Evolutionary conservation across 2,797 vertebrate genomes (phyloP).

Genomic region (Pangasius macronema): DNA sequence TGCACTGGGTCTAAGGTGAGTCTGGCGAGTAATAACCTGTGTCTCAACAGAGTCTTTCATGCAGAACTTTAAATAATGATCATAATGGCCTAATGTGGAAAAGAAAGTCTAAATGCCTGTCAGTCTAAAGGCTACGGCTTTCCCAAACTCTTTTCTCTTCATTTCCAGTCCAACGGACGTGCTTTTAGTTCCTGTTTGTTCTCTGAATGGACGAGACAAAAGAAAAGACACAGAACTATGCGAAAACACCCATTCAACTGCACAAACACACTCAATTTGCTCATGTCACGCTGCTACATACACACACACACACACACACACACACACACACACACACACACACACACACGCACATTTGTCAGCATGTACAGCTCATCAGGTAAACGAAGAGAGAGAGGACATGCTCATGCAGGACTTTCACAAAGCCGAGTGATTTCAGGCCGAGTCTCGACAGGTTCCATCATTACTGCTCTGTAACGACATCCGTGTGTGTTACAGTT

Average conservation of each 20-base stretch:
- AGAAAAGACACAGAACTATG: constrained; percentile 44
- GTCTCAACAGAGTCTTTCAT: constrained; percentile 58
- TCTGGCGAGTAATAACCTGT: constrained; percentile 43
- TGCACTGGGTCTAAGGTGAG: constrained; percentile 37
- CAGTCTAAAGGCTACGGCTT: constrained; percentile 35
- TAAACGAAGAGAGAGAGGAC: constrained; percentile 33
- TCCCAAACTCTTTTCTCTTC: constrained; percentile 39
- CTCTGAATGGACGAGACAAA: constrained; percentile 40
- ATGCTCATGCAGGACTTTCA: constrained; percentile 10
- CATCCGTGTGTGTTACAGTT: constrained; percentile 27
- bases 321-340: constrained; percentile 39
- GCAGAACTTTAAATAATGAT: constrained; percentile 65
- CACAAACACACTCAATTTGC: constrained; percentile 37
- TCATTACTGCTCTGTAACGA: constrained; percentile 50
- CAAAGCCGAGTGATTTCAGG: constrained; percentile 10
- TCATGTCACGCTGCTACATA: constrained; percentile 27
- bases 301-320: constrained; percentile 28
- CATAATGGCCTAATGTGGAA: constrained; percentile 35
- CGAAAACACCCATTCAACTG: constrained; percentile 38
- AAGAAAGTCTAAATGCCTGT: constrained; percentile 29
- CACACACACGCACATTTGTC: constrained; percentile 33
- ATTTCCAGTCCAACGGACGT: constrained; percentile 35
- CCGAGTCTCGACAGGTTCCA: constrained; percentile 35
- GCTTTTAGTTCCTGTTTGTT: constrained; percentile 43
- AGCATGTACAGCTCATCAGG: constrained; percentile 21